Percentiles rank a stretch among this genome's conserved stretches.
Conservation (phyloP, 1,140 invertebrate species). For the Nixonia krombeini region DNA sequence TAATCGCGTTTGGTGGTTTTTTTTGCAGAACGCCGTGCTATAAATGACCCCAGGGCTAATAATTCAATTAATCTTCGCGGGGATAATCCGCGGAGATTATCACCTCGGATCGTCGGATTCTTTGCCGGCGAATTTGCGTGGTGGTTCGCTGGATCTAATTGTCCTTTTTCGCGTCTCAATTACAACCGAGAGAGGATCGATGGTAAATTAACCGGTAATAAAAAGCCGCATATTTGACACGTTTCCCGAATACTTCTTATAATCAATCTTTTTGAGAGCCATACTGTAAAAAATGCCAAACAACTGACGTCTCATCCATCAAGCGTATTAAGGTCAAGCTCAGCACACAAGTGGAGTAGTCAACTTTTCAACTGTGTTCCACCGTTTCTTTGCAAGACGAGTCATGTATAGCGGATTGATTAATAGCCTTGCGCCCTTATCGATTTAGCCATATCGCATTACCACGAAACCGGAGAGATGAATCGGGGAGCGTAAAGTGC, state of each 20-base stretch:
- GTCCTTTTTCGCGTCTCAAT: no score
- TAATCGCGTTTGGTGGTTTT: no score
- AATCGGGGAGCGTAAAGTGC: not conserved
- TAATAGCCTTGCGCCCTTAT: slow-evolving; percentile 20
- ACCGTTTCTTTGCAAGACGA: slow-evolving; percentile 18
- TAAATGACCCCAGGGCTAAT: no score
- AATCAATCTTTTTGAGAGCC: slow-evolving; percentile 16
- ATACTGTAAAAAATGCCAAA: slow-evolving; percentile 27
- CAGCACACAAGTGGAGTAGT: slow-evolving; percentile 11
- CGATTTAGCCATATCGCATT: slow-evolving; percentile 19
- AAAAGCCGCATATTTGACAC: slow-evolving; percentile 20
- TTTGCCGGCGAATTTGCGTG: no score
- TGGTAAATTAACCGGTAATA: slow-evolving; percentile 16
- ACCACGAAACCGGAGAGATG: slow-evolving; percentile 13
- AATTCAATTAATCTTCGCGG: no score
- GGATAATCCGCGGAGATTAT: no score
- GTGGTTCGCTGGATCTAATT: no score
- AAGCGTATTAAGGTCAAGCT: slow-evolving; percentile 33
- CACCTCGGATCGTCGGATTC: no score
- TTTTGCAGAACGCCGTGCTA: no score
- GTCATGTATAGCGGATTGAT: slow-evolving; percentile 19
- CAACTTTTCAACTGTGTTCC: slow-evolving; percentile 24
- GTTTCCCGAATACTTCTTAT: slow-evolving; percentile 15
- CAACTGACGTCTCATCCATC: slow-evolving; percentile 30
- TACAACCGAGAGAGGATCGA: no score